Conservation (phyloP, 1,140 invertebrate species). For the Pseudomyrmex flavicornis region DNA sequence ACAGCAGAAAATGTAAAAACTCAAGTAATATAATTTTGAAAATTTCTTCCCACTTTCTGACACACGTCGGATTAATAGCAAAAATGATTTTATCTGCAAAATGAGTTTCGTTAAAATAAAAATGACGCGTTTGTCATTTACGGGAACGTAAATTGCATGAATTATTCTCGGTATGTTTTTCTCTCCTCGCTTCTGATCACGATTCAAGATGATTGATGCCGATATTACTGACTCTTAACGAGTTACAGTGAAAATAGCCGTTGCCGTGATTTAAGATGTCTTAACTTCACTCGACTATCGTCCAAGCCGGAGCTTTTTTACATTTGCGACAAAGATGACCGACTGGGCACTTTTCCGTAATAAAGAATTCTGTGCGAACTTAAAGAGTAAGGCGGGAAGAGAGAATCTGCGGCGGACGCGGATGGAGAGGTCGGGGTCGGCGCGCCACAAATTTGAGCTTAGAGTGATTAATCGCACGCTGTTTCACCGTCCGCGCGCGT, state of each 20-base stretch:
- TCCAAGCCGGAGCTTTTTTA: not conserved
- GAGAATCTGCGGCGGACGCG: conserved; percentile 22
- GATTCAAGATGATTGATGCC: not conserved
- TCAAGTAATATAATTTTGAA: not conserved
- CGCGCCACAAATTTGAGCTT: conserved; percentile 52
- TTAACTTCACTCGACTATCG: conserved; percentile 2
- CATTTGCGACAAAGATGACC: conserved; percentile 1
- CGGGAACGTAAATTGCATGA: conserved; percentile 8
- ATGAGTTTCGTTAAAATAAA: not conserved
- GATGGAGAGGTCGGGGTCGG: conserved; percentile 39
- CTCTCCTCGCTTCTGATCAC: not conserved
- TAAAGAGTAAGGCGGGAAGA: not conserved
- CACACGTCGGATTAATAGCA: not conserved
- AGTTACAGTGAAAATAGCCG: not conserved
- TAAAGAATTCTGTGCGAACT: conserved; percentile 22
- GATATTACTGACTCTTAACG: not conserved
- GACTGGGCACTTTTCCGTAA: conserved; percentile 18
- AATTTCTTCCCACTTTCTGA: not conserved
- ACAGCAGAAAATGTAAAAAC: not conserved
- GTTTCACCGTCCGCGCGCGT: conserved; percentile 28
- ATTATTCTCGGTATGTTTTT: conserved; percentile 18
- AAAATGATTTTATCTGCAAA: not conserved
- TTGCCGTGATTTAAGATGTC: conserved; percentile 40
- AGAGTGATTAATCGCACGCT: conserved; percentile 56
- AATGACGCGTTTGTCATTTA: conserved; percentile 6